phyloP scores from a whole-genome alignment of 2,797 vertebrate species.

The Petrocephalus sullivani region DNA sequence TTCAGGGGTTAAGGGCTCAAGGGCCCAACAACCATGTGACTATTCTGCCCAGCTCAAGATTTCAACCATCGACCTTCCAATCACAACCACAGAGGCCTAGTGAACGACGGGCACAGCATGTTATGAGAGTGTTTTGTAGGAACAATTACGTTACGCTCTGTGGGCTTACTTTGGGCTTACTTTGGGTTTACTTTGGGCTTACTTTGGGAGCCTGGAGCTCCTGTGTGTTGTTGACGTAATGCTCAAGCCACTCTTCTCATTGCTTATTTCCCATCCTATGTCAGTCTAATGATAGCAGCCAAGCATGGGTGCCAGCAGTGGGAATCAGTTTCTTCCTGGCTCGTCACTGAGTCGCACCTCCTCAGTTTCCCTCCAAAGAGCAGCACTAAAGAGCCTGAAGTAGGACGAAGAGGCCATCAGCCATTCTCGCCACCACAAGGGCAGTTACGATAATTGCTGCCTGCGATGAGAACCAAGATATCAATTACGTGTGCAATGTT shows the following conservation, averaged over 20 bases:
- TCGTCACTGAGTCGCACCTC: neutral
- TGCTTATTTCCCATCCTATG: neutral
- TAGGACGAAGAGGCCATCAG: neutral
- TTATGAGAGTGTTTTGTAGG: neutral
- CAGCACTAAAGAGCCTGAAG: neutral
- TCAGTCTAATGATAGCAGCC: neutral
- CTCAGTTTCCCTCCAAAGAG: neutral
- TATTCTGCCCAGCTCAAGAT: no score
- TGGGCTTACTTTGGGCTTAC: neutral
- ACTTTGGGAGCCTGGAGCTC: neutral
- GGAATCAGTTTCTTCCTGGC: slow-evolving; percentile 4
- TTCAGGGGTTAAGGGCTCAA: no score
- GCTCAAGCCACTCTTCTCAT: neutral
- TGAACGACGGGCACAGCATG: neutral
- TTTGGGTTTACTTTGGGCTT: neutral
- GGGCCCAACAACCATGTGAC: no score
- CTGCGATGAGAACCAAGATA: neutral
- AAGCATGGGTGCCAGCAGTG: neutral
- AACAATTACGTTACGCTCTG: neutral
- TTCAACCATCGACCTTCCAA: no score
- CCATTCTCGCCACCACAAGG: neutral
- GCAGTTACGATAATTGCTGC: slow-evolving; percentile 6
- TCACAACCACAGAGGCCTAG: neutral
- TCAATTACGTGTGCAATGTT: neutral
- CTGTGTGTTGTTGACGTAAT: neutral